Conservation (phyloP, 1,140 invertebrate species). For the Bombus waltoni region DNA sequence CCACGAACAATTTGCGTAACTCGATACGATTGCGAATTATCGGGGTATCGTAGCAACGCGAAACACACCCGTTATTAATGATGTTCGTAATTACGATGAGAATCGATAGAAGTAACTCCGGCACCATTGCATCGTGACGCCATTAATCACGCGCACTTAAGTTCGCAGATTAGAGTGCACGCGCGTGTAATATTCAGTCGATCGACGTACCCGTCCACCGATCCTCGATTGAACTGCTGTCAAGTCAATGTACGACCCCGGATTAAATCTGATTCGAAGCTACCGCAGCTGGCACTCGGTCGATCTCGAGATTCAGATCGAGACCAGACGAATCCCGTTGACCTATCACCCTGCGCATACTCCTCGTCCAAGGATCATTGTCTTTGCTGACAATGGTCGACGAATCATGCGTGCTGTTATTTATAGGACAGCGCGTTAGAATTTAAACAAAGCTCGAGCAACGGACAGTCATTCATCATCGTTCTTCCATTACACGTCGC, state of each 20-base stretch:
- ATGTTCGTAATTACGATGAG: slow-evolving; percentile 3
- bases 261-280: slow-evolving; percentile 62
- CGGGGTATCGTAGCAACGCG: not conserved
- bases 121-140: not conserved
- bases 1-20: slow-evolving; percentile 23
- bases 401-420: slow-evolving; percentile 63
- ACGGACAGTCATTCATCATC: slow-evolving; percentile 46
- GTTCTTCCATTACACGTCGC: slow-evolving; percentile 39
- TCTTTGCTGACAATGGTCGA: slow-evolving; percentile 54
- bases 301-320: slow-evolving; percentile 49
- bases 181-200: slow-evolving; percentile 8
- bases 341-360: slow-evolving; percentile 42
- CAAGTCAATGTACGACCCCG: slow-evolving; percentile 61
- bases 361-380: slow-evolving; percentile 43
- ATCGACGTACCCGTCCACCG: slow-evolving; percentile 11
- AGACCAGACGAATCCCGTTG: slow-evolving; percentile 58
- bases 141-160: slow-evolving; percentile 36
- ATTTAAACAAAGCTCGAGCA: slow-evolving; percentile 63
- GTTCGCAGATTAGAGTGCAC: slow-evolving; percentile 12
- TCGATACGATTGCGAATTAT: slow-evolving; percentile 22
- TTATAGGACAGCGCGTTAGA: slow-evolving; percentile 63
- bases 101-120: slow-evolving; percentile 2
- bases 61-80: not conserved
- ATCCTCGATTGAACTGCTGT: slow-evolving; percentile 55
- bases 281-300: slow-evolving; percentile 53